These are phyloP conservation scores for Danionella cerebrum DNA, from an alignment of 2,113 vertebrate species.

Conservation along the genomic window DNA sequence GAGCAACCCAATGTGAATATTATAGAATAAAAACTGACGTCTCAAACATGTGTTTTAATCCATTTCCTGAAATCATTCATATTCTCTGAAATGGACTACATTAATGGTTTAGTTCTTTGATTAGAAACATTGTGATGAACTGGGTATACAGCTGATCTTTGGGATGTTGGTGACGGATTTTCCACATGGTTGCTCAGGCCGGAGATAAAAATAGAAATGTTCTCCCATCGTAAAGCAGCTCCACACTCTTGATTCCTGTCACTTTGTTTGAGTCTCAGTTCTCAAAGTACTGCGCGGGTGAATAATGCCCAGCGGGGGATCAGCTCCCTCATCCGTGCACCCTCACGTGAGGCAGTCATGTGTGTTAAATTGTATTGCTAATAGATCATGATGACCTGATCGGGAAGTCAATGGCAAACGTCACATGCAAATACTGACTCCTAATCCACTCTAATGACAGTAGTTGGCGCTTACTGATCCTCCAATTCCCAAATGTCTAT, in stretches of 20 bases:
- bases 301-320: background rate
- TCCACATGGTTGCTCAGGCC: background rate
- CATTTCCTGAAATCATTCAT: too few relatives aligned
- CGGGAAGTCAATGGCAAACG: background rate
- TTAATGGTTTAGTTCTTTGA: too few relatives aligned
- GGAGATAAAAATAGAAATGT: conserved; percentile 24
- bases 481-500: too few relatives aligned
- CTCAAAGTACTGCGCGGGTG: background rate
- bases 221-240: background rate
- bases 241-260: background rate
- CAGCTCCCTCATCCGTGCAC: background rate
- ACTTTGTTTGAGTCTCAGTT: background rate
- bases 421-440: too few relatives aligned
- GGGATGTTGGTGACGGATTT: conserved; percentile 8
- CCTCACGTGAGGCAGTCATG: background rate
- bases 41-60: too few relatives aligned
- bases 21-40: too few relatives aligned
- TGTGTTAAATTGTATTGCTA: background rate
- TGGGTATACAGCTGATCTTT: background rate
- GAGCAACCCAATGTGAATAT: too few relatives aligned
- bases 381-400: background rate
- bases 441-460: too few relatives aligned
- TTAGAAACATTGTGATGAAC: background rate
- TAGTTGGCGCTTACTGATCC: too few relatives aligned
- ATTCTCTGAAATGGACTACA: too few relatives aligned